Evolutionary conservation across 2,888 invertebrate genomes (phyloP).

Genomic region (Thereva nobilitata): DNA sequence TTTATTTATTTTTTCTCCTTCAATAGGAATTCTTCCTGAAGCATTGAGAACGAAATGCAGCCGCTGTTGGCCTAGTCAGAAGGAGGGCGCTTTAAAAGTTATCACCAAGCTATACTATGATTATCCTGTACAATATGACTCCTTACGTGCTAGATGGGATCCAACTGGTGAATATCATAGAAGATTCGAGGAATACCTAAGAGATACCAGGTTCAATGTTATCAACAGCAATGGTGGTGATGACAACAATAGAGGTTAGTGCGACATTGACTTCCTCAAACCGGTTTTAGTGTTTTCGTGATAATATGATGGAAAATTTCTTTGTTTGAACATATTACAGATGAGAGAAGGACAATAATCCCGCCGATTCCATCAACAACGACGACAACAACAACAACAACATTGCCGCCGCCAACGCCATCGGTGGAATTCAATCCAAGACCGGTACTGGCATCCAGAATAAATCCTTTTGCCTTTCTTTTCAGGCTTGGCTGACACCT

Average conservation of each 20-base stretch:
- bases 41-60: slow-evolving; percentile 69
- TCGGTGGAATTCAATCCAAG: neutral
- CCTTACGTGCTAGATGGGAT: slow-evolving; percentile 69
- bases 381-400: slow-evolving; percentile 16
- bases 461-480: slow-evolving; percentile 25
- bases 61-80: slow-evolving; percentile 69
- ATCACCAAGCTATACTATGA: slow-evolving; percentile 67
- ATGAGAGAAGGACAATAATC: neutral
- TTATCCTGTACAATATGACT: slow-evolving; percentile 69
- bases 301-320: neutral
- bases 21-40: slow-evolving; percentile 71
- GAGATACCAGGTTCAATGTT: slow-evolving; percentile 46
- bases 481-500: slow-evolving; percentile 22
- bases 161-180: slow-evolving; percentile 68
- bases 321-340: neutral
- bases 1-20: neutral
- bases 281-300: too few species aligned
- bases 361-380: neutral
- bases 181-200: slow-evolving; percentile 57
- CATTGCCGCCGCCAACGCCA: neutral
- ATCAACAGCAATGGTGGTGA: slow-evolving; percentile 43
- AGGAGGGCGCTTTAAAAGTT: slow-evolving; percentile 68
- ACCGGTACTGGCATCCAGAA: slow-evolving; percentile 11
- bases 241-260: slow-evolving; percentile 14
- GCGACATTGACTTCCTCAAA: neutral